Evolutionary conservation across 1,140 invertebrate genomes (phyloP), one percentile per base, ranked within the genome.

Genomic region (Ectropis grisescens): DNA sequence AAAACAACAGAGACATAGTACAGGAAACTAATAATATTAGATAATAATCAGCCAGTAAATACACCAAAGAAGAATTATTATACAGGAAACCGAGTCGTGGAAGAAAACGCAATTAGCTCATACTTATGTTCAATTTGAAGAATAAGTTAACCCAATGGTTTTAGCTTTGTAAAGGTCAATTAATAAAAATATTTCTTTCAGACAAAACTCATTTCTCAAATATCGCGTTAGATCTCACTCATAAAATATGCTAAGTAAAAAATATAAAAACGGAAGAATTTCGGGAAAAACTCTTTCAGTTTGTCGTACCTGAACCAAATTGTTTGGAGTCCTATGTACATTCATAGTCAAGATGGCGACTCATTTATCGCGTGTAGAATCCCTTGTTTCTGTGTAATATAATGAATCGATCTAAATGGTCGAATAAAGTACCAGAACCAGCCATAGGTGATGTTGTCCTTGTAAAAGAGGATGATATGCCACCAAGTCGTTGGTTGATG

Each of bases 201-300:
- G 6, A 10, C 24, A n/a, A n/a, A 24, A 30, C 1, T 7, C 24
- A 29, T 37, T 30, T 29, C 13, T 11, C 16, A 10, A 37, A 37
- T n/a, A 2, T 1, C 22, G 37, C 33, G 13, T 7, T 39, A 22
- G 25, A 28, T 8, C 3, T 9, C 6, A 30, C 37, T n/a, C 23
- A 29, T 2, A n/a, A n/a, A n/a, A 12, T 13, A 22, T 23, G 37
- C 19, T 39, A 30, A 23, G 23, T 33, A 10, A 19, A 24, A 15
- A 15, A 22, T 28, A 32, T 25, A 14, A 30, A 39, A 29, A 22
- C 2, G 12, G 37, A 33, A 22, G 14, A 12, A 23, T 39, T 33
- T 29, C 23, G 11, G 22, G 24, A 15, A 33, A 30, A 39, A 23
- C 29, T 31, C 10, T 13, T 13, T 22, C 19, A 5, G 4, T 4